Evolutionary conservation across 2,113 vertebrate species (phyloP).

Genomic region (Coracopsis vasa): DNA sequence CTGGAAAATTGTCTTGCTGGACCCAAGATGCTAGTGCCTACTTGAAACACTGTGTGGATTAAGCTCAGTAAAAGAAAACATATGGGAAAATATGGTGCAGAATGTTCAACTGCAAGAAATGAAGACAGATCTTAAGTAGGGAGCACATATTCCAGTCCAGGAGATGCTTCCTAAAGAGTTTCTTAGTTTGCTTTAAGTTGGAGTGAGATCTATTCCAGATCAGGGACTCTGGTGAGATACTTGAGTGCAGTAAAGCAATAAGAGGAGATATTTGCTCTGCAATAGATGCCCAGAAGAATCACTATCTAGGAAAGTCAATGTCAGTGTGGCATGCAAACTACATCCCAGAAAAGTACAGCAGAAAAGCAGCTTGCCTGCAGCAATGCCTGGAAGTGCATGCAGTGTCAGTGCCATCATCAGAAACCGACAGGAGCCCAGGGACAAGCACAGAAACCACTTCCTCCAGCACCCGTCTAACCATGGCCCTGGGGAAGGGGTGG

Average conservation of each 20-base stretch:
- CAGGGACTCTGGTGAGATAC: background rate
- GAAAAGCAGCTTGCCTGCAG: background rate
- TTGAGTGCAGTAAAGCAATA: background rate
- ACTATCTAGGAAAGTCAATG: background rate
- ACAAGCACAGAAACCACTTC: background rate
- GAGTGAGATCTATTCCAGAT: background rate
- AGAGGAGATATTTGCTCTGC: background rate
- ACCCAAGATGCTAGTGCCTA: background rate
- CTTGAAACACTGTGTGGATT: background rate
- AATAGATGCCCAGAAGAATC: background rate
- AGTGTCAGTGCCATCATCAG: background rate
- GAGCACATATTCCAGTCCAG: background rate
- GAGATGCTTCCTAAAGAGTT: background rate
- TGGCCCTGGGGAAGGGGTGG: fast-evolving
- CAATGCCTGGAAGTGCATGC: background rate
- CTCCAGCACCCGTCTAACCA: background rate
- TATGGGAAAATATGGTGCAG: background rate
- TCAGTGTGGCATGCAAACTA: background rate
- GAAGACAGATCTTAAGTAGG: background rate
- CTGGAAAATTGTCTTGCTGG: background rate
- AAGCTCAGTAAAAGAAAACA: background rate
- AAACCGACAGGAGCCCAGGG: background rate
- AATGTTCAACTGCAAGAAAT: background rate
- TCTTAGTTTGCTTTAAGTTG: background rate
- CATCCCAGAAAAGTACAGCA: background rate